Percentiles rank a stretch among this genome's conserved stretches.
Conservation (phyloP, 2,797 vertebrate genomes). For the Heteromormyrus szaboi region DNA sequence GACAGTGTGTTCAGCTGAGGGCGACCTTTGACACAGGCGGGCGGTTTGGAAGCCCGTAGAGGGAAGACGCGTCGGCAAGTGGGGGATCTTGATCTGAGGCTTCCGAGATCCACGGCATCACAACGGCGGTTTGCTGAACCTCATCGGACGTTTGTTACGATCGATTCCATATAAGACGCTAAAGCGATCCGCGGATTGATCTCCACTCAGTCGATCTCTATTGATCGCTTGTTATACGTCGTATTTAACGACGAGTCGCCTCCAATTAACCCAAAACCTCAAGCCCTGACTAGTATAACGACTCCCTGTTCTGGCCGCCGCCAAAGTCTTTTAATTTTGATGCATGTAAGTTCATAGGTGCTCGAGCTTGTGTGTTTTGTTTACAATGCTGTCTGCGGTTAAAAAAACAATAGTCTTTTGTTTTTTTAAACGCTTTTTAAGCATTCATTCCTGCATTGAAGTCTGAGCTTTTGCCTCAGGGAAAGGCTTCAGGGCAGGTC, state of each 20-base stretch:
- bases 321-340: not conserved
- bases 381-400: not conserved
- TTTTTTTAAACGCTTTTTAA: not conserved
- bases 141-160: not conserved
- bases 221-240: not conserved
- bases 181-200: not conserved
- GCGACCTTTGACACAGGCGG: conserved; percentile 51
- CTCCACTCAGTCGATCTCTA: not conserved
- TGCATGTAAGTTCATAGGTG: not conserved
- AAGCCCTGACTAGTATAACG: not conserved
- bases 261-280: not conserved
- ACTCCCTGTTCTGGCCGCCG: not conserved
- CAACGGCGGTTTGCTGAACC: not conserved
- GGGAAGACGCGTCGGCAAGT: not conserved
- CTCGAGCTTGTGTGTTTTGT: not conserved
- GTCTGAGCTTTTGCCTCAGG: conserved; percentile 24
- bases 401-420: not conserved
- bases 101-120: not conserved
- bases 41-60: conserved; percentile 8
- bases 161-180: not conserved
- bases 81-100: not conserved
- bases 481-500: conserved; percentile 35
- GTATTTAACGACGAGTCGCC: not conserved
- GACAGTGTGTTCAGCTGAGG: conserved; percentile 63
- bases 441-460: conserved; percentile 12